Conservation (phyloP, 2,797 vertebrate species). For the Xiphorhynchus erythropygius region DNA sequence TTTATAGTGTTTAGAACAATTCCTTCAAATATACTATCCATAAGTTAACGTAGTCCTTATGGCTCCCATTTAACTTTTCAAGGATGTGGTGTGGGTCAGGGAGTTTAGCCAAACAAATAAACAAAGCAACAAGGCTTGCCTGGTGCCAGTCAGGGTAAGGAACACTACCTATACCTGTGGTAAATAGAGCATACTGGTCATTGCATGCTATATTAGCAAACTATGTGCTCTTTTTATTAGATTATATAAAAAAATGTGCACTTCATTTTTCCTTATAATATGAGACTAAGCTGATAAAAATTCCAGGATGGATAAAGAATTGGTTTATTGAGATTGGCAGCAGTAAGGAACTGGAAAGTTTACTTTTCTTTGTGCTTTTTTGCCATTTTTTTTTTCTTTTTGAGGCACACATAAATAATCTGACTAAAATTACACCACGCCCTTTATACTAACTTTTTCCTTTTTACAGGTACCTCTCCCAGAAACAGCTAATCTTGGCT, state of each 20-base stretch:
- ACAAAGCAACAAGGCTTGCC: neutral
- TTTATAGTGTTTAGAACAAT: neutral
- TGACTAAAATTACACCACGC: neutral
- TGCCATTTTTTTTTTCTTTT: neutral
- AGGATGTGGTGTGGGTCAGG: neutral
- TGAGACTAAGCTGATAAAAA: slow-evolving; percentile 41
- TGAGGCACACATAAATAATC: neutral
- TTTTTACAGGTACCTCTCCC: slow-evolving; percentile 16
- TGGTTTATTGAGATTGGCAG: slow-evolving; percentile 50
- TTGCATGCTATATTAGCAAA: neutral
- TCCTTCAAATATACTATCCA: neutral
- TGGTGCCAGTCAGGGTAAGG: neutral
- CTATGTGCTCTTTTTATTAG: neutral
- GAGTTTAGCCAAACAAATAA: neutral
- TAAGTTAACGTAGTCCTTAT: neutral
- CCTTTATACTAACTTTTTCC: neutral
- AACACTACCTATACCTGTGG: neutral
- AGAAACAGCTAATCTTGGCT: neutral
- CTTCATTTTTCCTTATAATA: slow-evolving; percentile 23
- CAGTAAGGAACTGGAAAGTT: neutral
- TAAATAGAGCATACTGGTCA: neutral
- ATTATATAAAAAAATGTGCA: neutral
- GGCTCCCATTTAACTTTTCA: neutral
- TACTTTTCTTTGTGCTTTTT: neutral
- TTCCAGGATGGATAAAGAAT: slow-evolving; percentile 43